Evolutionary conservation across 2,797 vertebrate species (phyloP).

Genomic region (Uromys caudimaculatus): DNA sequence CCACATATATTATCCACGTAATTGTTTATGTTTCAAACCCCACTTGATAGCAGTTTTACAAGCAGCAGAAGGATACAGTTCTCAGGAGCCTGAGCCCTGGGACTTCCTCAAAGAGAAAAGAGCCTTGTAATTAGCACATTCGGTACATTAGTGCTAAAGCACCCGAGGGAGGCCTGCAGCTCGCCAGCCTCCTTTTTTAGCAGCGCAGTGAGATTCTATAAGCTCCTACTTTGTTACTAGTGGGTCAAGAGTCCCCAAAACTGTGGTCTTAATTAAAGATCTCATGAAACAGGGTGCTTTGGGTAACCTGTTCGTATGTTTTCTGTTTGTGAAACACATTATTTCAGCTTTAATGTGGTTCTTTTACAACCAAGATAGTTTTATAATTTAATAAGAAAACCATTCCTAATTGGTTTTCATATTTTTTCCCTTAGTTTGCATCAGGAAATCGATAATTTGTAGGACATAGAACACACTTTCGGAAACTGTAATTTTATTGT

Average conservation of each 20-base stretch:
- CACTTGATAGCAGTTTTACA: slow-evolving; percentile 72
- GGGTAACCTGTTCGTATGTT: neutral
- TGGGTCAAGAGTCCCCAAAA: slow-evolving; percentile 59
- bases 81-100: slow-evolving; percentile 38
- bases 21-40: slow-evolving; percentile 77
- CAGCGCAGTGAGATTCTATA: neutral
- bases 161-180: neutral
- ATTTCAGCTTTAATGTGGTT: slow-evolving; percentile 44
- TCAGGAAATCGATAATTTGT: slow-evolving; percentile 25
- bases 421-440: slow-evolving; percentile 46
- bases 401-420: slow-evolving; percentile 33
- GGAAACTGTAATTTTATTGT: neutral
- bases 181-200: neutral
- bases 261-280: slow-evolving; percentile 20
- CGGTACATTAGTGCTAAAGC: slow-evolving; percentile 64
- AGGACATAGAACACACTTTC: slow-evolving; percentile 53
- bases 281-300: slow-evolving; percentile 27
- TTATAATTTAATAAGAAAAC: slow-evolving; percentile 49
- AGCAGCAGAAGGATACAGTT: slow-evolving; percentile 31
- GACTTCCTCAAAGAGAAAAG: slow-evolving; percentile 68
- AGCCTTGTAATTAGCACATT: slow-evolving; percentile 68
- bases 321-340: neutral
- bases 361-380: slow-evolving; percentile 30
- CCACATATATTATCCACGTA: slow-evolving; percentile 69
- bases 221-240: neutral